These are phyloP conservation scores for Austrofundulus limnaeus DNA, from an alignment of 2,113 vertebrate genomes.

Conservation along the genomic window DNA sequence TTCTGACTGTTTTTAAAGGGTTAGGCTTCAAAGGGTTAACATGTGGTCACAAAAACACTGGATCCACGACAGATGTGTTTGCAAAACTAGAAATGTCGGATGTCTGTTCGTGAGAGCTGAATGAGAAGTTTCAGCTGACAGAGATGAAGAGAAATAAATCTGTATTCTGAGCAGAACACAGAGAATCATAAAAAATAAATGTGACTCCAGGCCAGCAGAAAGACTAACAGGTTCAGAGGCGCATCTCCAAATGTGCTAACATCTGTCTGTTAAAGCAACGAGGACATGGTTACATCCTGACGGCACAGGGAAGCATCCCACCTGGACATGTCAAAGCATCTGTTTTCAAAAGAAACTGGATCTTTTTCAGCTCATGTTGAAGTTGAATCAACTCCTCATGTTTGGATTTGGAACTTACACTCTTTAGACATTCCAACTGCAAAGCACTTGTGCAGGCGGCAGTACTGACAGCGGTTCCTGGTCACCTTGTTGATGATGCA, in stretches of 20 bases:
- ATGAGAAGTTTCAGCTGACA: not conserved
- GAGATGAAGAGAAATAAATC: not conserved
- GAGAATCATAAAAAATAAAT: not conserved
- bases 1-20: no score
- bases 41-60: no score
- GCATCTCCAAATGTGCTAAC: not conserved
- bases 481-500: constrained; percentile 99
- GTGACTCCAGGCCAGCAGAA: not conserved
- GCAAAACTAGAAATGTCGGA: no score
- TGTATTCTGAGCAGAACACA: not conserved
- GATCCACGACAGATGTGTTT: no score
- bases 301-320: no score
- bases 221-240: not conserved
- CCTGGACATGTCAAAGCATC: not conserved
- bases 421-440: constrained; percentile 99
- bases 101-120: not conserved
- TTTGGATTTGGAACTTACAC: no score
- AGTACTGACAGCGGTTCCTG: constrained; percentile 98
- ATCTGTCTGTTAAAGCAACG: not conserved
- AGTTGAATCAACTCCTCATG: not conserved
- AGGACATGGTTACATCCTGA: not conserved
- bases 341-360: no score
- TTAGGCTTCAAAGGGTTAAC: no score
- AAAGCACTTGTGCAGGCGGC: constrained; percentile 97
- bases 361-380: not conserved